Conservation (phyloP, 2,113 vertebrate genomes). For the Cephalopterus ornatus region DNA sequence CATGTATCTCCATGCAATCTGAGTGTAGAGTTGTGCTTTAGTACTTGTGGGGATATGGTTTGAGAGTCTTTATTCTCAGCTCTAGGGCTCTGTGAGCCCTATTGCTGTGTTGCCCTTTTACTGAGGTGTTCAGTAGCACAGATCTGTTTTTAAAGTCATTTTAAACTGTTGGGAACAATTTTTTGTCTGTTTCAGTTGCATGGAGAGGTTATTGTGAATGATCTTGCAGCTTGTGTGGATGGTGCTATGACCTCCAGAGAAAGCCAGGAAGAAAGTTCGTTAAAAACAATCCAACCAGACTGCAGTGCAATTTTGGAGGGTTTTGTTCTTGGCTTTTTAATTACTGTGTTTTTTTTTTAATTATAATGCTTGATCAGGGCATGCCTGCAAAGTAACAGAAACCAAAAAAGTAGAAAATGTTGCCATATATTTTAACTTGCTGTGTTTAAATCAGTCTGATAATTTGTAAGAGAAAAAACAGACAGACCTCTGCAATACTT, state of each 20-base stretch:
- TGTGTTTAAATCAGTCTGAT: not conserved
- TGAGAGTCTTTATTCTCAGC: not conserved
- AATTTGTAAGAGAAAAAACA: not conserved
- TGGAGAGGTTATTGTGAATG: not conserved
- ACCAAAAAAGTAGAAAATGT: not conserved
- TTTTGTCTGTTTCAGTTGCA: not conserved
- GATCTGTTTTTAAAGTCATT: not conserved
- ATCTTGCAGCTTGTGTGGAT: not conserved
- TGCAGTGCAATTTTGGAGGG: not conserved
- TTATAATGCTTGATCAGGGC: fast-evolving
- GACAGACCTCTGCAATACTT: conserved; percentile 29
- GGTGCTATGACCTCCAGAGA: fast-evolving
- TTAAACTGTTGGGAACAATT: not conserved
- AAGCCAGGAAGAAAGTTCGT: not conserved
- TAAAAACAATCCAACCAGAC: not conserved
- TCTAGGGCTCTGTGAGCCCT: not conserved
- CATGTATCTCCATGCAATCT: not conserved
- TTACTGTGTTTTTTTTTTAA: not conserved
- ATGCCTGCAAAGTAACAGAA: not conserved
- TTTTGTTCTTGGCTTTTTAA: not conserved
- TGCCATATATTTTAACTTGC: not conserved
- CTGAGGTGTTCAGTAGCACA: not conserved
- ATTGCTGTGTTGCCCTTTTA: not conserved
- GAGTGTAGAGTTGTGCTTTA: not conserved
- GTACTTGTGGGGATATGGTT: fast-evolving